Percentiles rank a stretch among this genome's conserved stretches.
Evolutionary conservation across 2,113 vertebrate species (phyloP).

Genomic region (Corydoras maculifer): DNA sequence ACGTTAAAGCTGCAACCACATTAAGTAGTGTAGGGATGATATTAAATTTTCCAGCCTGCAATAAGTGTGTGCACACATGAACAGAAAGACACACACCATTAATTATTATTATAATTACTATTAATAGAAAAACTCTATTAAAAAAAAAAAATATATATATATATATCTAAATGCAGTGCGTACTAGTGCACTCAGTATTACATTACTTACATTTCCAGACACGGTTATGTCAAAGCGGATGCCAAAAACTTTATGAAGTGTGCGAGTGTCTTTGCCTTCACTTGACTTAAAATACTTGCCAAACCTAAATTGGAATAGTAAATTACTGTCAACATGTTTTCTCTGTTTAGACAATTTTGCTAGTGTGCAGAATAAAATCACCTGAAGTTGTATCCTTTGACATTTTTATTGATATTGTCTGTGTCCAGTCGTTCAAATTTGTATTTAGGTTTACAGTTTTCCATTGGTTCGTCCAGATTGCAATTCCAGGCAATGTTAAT

Average conservation of each 20-base stretch:
- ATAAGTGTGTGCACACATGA: not conserved
- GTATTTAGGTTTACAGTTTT: constrained; percentile 75
- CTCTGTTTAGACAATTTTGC: too few relatives aligned
- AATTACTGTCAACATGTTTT: too few relatives aligned
- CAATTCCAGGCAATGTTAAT: constrained; percentile 90
- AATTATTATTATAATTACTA: too few relatives aligned
- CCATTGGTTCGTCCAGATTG: constrained; percentile 73
- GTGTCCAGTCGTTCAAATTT: constrained; percentile 79
- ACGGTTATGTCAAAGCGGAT: constrained; percentile 89
- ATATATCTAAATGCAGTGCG: too few relatives aligned
- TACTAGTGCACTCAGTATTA: too few relatives aligned
- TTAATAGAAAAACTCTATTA: too few relatives aligned
- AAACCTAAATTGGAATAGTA: constrained; percentile 52
- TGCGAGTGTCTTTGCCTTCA: constrained; percentile 76
- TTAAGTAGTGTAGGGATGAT: not conserved
- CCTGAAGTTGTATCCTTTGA: constrained; percentile 85
- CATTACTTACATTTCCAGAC: constrained; percentile 74
- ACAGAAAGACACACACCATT: not conserved
- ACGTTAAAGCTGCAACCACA: not conserved
- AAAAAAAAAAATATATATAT: too few relatives aligned
- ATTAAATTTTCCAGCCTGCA: not conserved
- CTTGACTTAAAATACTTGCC: constrained; percentile 77
- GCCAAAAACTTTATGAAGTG: constrained; percentile 78
- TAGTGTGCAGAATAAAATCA: too few relatives aligned
- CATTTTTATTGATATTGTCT: constrained; percentile 55